Conservation (phyloP, 2,113 vertebrate species). For the Cercopithecus mona region DNA sequence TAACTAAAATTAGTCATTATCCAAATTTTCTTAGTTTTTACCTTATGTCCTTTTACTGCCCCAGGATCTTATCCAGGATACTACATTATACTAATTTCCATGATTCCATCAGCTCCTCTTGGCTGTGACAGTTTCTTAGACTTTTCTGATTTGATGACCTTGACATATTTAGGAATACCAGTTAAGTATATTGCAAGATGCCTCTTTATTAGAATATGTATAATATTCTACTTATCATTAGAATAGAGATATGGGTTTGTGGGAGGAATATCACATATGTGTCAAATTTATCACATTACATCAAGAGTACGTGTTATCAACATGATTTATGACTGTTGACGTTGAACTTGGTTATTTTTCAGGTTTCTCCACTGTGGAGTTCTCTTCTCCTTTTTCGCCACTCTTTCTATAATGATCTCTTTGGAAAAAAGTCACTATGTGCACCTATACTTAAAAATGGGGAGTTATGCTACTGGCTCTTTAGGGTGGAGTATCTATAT, state of each 20-base stretch:
- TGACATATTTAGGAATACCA: background rate
- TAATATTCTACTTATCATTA: background rate
- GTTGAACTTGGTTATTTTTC: background rate
- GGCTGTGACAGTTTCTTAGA: background rate
- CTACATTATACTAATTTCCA: background rate
- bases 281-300: background rate
- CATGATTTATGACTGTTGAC: background rate
- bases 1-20: background rate
- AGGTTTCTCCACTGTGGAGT: background rate
- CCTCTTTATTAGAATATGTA: background rate
- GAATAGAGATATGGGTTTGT: background rate
- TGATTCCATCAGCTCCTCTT: background rate
- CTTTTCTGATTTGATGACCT: background rate
- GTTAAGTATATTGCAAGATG: background rate
- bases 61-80: too few species aligned
- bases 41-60: background rate
- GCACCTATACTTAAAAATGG: background rate
- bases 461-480: background rate
- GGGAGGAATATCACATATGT: background rate
- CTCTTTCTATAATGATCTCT: background rate
- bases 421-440: background rate
- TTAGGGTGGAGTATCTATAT: background rate
- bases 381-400: rapidly evolving
- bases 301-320: background rate
- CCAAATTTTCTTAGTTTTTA: background rate